Conservation (phyloP, 2,888 invertebrate genomes). For the Drosophila mulleri region DNA sequence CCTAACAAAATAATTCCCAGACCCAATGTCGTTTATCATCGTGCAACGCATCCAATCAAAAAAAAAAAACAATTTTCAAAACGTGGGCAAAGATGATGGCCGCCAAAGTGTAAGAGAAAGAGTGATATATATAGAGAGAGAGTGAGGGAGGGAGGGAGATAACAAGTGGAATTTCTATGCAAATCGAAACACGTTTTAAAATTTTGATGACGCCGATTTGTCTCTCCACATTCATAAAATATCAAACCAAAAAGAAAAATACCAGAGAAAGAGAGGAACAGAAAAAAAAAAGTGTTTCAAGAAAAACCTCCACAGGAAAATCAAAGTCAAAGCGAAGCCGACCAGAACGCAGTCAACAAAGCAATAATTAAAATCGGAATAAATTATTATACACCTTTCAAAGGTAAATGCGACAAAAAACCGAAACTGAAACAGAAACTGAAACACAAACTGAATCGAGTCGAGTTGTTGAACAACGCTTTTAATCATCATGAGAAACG, state of each 20-base stretch:
- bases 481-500: constrained; percentile 51
- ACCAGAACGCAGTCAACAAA: constrained; percentile 47
- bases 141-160: constrained; percentile 35
- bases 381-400: constrained; percentile 77
- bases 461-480: constrained; percentile 24
- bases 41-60: constrained; percentile 20
- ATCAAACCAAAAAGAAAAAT: background rate
- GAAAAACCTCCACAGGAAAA: constrained; percentile 45
- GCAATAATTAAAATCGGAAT: constrained; percentile 74
- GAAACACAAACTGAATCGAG: constrained; percentile 22
- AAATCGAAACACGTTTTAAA: constrained; percentile 73
- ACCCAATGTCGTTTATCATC: constrained; percentile 61
- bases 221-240: constrained; percentile 75
- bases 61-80: constrained; percentile 14
- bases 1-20: constrained; percentile 33
- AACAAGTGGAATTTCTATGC: constrained; percentile 69
- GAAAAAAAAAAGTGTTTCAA: constrained; percentile 38
- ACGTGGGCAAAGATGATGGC: constrained; percentile 30
- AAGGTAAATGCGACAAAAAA: constrained; percentile 58
- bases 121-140: background rate
- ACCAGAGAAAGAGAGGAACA: background rate
- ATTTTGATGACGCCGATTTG: constrained; percentile 84
- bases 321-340: constrained; percentile 51
- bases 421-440: background rate
- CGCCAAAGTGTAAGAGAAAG: background rate